Evolutionary conservation across 1,140 invertebrate genomes (phyloP), one percentile per base, ranked within the genome.

Genomic region (Brachionus koreanus): DNA sequence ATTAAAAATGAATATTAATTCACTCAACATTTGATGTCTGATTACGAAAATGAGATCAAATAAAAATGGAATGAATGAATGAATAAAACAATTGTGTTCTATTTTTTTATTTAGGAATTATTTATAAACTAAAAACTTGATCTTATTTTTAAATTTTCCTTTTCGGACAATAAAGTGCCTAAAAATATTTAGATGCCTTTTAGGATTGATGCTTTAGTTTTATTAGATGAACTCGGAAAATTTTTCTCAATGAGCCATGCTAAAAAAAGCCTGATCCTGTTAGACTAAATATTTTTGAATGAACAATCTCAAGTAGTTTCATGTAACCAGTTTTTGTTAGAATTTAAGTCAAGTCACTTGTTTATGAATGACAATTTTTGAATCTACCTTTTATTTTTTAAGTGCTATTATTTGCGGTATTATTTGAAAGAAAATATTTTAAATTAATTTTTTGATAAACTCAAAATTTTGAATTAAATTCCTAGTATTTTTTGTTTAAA

Each of bases 1-100:
- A 57, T 57, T 57, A 57, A 57, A 57, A 57, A 19, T 19, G 49
- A 57, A 57, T 57, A 57, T 57, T 57, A 57, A 57, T 57, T 57
- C 16, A 57, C 19, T 57, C 16, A 57, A 57, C 49, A 57, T 57
- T 57, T 57, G 49, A 57, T 57, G 49, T 19, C 49, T 57, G 49
- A 57, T 57, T 57, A 57, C 49, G 16, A 57, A 57, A 57, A 57
- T 57, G 49, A 57, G 49, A 57, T 57, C 49, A 57, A 57, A 19
- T 19, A 57, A 57, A 57, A 57, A 57, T 49, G 46, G 46, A 49
- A 49, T 6, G 49, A 57, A 57, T 19, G n/a, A 19, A 57, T 57
- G 16, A 49, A 49, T 25, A 7, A 57, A 57, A 57, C n/a, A 19
- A 57, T 57, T 19, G 16, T 57, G 49, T 25, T 57, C 49, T 57